Evolutionary conservation across 92 coral and sea anemone genomes (phyloP).

Genomic region (Porites lobata): DNA sequence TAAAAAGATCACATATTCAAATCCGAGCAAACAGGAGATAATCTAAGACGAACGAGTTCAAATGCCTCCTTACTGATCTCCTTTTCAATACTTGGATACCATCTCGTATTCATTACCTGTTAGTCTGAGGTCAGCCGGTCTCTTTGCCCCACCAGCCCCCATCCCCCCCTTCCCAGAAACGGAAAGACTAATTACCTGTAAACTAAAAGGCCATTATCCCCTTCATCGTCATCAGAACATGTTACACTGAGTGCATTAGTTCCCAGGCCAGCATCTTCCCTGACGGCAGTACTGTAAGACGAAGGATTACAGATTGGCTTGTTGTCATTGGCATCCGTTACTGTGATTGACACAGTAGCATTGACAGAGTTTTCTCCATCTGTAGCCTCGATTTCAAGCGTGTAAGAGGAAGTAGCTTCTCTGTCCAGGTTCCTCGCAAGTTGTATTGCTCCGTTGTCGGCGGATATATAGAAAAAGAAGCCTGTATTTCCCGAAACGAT

Average conservation of each 20-base stretch:
- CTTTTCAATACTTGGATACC: no score
- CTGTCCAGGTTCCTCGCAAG: slow-evolving; percentile 64
- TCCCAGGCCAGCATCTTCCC: slow-evolving; percentile 74
- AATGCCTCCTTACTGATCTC: no score
- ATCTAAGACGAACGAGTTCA: no score
- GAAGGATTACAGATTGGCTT: slow-evolving; percentile 69
- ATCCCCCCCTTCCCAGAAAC: neutral
- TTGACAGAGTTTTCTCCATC: slow-evolving; percentile 74
- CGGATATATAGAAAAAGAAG: slow-evolving; percentile 55
- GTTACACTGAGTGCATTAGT: slow-evolving; percentile 62
- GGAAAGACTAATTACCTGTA: slow-evolving; percentile 44
- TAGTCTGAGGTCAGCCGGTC: no score
- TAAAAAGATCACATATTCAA: no score
- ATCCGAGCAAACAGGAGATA: no score
- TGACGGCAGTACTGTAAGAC: slow-evolving; percentile 62
- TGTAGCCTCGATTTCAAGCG: slow-evolving; percentile 70
- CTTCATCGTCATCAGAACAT: slow-evolving; percentile 81
- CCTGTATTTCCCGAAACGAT: slow-evolving; percentile 78
- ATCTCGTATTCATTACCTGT: no score
- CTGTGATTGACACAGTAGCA: slow-evolving; percentile 72
- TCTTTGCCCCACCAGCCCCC: no score
- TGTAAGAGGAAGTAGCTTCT: slow-evolving; percentile 62
- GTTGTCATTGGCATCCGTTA: slow-evolving; percentile 83
- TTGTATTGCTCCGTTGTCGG: slow-evolving; percentile 63
- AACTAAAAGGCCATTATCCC: slow-evolving; percentile 66